Evolutionary conservation across 2,888 invertebrate genomes (phyloP), one percentile per base, ranked within the genome.

Genomic region (Lapara coniferarum): DNA sequence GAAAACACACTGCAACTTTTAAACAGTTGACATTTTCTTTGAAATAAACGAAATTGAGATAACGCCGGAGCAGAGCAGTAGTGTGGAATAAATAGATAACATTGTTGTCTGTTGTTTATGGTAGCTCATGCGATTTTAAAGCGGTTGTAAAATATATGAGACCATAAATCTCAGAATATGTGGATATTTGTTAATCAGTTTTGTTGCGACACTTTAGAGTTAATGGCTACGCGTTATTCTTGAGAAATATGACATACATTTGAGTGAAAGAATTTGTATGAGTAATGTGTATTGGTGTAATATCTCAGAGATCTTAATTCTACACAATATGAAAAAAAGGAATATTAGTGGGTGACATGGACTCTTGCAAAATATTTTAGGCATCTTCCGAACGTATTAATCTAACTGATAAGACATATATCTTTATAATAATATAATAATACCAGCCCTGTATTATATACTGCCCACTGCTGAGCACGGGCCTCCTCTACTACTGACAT

Each of bases 41-140:
- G 19, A 63, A 63, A 63, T 46, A 63, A 63, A 63, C 46, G 49
- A 63, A 63, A 63, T 49, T 49, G 46, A 63, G 63, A 63, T 63
- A 49, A 46, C 63, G 3, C 49, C 13, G 49, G 19, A 55, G 55
- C 46, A 49, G 49, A 63, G 63, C 63, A 63, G 63, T 46, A 63
- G 63, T 63, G 63, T 49, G 63, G 63, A 63, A 63, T 63, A 63
- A 49, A 63, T 63, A 63, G 63, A 63, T 63, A 63, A 63, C 63
- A 63, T 63, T 63, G 63, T 63, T 63, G 63, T 63, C 63, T 63
- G 49, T 63, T 63, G 63, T 63, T 49, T 46, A 63, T 49, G 59
- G 59, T 12, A 56, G 37, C 49, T 49, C 63, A 63, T 46, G 63
- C 63, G 63, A 63, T 49, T 59, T 63, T 25, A 57, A 63, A 63